Evolutionary conservation across 1,140 invertebrate genomes (phyloP), one percentile per base, ranked within the genome.

Genomic region (Drosophila willistoni): DNA sequence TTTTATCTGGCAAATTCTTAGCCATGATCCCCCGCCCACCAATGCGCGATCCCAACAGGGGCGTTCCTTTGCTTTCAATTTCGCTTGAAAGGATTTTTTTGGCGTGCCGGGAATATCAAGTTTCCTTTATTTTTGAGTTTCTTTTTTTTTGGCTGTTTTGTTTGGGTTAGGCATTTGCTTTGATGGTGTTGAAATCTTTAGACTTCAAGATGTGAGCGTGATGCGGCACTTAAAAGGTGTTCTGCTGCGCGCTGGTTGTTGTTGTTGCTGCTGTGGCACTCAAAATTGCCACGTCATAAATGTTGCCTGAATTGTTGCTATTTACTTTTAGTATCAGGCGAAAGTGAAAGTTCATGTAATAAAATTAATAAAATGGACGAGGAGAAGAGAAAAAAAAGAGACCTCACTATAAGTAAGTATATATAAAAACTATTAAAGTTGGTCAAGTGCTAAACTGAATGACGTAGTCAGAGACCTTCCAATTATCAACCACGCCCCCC

Each of bases 331-430:
- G 47, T 51, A 57, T 39, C 64, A 34, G 55, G 57, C 71, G 75
- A 86, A 86, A 86, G 83, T 83, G 83, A 86, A 86, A 86, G 83
- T 87, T 72, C 79, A 64, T 77, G 81, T 83, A 64, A 79, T 82
- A 81, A 71, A 87, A 86, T 86, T 87, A 87, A 89, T 83, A 87
- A 84, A 77, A 84, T 72, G 74, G 72, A 89, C 17, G 17, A 80
- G 76, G 73, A 67, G 80, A 86, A 86, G 67, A 64, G 64, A 63
- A 68, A 82, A 74, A 76, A 36, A 36, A 36, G 5, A 29, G 34
- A 36, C 34, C 34, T 12, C 36, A 39, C 12, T 3, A 39, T 13
- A 39, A 39, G 34, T 44, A 44, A 44, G 44, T 51, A 22, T 47
- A 47, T 51, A 51, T 51, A 51, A 12, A 47, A 17, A 47, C 44